A percentile compares a stretch with the other conserved stretches of the same genome.
These are phyloP conservation scores for Umimayanthus kanabou DNA, from an alignment of 92 coral and sea anemone species.

Conservation along the genomic window DNA sequence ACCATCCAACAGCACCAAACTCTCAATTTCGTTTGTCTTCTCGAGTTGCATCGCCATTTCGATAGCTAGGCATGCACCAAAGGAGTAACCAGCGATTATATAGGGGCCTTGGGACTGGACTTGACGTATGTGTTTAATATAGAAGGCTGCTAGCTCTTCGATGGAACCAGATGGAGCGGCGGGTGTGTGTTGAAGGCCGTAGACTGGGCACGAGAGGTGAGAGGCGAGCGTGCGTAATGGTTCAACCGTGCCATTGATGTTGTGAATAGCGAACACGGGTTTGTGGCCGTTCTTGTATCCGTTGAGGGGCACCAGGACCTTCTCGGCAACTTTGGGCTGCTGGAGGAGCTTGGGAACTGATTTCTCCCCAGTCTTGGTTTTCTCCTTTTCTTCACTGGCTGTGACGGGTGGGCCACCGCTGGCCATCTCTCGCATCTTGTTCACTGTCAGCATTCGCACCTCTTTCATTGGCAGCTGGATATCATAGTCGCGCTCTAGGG, in stretches of 20 bases:
- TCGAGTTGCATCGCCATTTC: constrained; percentile 90
- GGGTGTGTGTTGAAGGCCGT: constrained; percentile 71
- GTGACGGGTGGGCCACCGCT: constrained; percentile 47
- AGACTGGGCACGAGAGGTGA: constrained; percentile 67
- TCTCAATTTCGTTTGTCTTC: constrained; percentile 74
- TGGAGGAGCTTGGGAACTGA: not conserved
- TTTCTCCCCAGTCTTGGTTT: constrained; percentile 10
- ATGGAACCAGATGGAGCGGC: constrained; percentile 67
- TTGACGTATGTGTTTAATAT: constrained; percentile 62
- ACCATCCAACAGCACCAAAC: constrained; percentile 75
- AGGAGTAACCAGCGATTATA: constrained; percentile 76
- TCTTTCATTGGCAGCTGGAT: constrained; percentile 82
- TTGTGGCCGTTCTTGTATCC: constrained; percentile 64
- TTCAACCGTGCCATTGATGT: constrained; percentile 78
- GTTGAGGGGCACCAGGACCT: constrained; percentile 61
- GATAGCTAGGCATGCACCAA: constrained; percentile 80
- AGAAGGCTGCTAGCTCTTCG: constrained; percentile 61
- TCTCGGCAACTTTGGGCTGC: constrained; percentile 43
- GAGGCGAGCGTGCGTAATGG: constrained; percentile 67
- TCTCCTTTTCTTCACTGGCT: constrained; percentile 31
- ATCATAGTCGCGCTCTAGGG: constrained; percentile 82
- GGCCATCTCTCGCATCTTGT: constrained; percentile 69
- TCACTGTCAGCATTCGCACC: constrained; percentile 75
- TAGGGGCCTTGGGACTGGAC: constrained; percentile 72
- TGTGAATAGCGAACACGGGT: constrained; percentile 74